Evolutionary conservation across 2,797 vertebrate genomes (phyloP), one percentile per base, ranked within the genome.

Genomic region (Sebastiscus albofasciatus): DNA sequence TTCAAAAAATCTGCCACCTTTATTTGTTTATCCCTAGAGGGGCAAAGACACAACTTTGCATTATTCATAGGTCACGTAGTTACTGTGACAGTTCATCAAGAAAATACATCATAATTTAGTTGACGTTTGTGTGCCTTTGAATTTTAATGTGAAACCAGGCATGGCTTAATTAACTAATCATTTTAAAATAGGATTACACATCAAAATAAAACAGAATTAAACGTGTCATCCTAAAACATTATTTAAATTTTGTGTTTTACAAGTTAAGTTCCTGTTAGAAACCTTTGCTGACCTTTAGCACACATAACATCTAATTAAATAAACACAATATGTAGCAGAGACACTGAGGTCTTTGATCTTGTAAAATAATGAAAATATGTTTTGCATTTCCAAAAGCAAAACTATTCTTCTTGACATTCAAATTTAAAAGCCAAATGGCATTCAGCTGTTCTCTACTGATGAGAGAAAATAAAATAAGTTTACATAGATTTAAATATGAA

Each of bases 21-120:
- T 69, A 49, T 72, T 66, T 52, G 42, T 82, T 67, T 60, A 33
- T 46, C 62, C n/a, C 49, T 52, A 10, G 39, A 55, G 12, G 18
- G 29, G 34, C 26, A 72, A 33, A 71, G 16, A 65, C 42, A 31
- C 14, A 12, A 34, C 26, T 9, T 3, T 79, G 20, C 58, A 73
- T 76, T 72, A 80, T 69, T 67, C 52, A 75, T 76, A 11, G 20
- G 7, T 59, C 64, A 36, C 72, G 76, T 69, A 66, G 13, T 83
- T 20, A 33, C 6, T 16, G 12, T 77, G 69, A 49, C 61, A 46
- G 34, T 24, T 64, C 22, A 55, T 85, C 49, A 52, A 26, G 58
- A 22, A 66, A 69, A 70, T 31, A n/a, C 18, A 29, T 62, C 12
- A 9, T 61, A 18, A 71, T 52, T 62, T 52, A 64, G 61, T 54